Conservation (phyloP, 1,140 invertebrate species). For the Zophobas morio region DNA sequence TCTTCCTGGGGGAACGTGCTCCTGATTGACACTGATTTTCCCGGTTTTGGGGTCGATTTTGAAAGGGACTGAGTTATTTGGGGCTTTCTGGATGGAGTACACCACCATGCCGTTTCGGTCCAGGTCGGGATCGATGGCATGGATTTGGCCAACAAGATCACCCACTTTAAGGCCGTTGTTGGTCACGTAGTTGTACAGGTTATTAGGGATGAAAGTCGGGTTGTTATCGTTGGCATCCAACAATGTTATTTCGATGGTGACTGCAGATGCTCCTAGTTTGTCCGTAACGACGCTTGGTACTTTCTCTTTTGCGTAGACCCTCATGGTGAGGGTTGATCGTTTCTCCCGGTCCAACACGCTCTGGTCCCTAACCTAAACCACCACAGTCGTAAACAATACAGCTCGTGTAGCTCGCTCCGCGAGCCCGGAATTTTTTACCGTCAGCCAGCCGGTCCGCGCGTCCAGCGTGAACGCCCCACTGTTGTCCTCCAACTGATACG, state of each 20-base stretch:
- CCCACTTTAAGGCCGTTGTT: conserved; percentile 78
- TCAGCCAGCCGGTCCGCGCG: conserved; percentile 85
- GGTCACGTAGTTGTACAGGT: conserved; percentile 84
- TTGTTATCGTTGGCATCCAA: conserved; percentile 92
- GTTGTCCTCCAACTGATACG: conserved; percentile 82
- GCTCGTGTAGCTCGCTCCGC: no score
- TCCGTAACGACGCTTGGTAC: conserved; percentile 73
- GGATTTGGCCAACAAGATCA: conserved; percentile 80
- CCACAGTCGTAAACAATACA: no score
- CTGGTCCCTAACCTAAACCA: conserved; percentile 71
- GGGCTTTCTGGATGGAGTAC: conserved; percentile 82
- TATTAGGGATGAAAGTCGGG: conserved; percentile 85
- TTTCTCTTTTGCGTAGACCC: conserved; percentile 84
- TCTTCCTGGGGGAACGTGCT: conserved; percentile 76
- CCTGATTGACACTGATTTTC: conserved; percentile 78
- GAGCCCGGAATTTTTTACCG: conserved; percentile 69
- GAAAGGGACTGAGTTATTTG: conserved; percentile 78
- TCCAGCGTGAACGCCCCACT: conserved; percentile 86
- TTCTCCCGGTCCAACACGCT: conserved; percentile 84
- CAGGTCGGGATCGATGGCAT: conserved; percentile 86
- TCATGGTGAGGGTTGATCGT: conserved; percentile 77
- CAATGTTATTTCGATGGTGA: conserved; percentile 83
- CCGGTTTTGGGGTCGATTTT: conserved; percentile 81
- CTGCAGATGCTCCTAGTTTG: conserved; percentile 73
- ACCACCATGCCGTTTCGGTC: conserved; percentile 84